These are phyloP conservation scores for Mimumesa dahlbomi DNA, from an alignment of 2,888 invertebrate genomes.

Conservation along the genomic window DNA sequence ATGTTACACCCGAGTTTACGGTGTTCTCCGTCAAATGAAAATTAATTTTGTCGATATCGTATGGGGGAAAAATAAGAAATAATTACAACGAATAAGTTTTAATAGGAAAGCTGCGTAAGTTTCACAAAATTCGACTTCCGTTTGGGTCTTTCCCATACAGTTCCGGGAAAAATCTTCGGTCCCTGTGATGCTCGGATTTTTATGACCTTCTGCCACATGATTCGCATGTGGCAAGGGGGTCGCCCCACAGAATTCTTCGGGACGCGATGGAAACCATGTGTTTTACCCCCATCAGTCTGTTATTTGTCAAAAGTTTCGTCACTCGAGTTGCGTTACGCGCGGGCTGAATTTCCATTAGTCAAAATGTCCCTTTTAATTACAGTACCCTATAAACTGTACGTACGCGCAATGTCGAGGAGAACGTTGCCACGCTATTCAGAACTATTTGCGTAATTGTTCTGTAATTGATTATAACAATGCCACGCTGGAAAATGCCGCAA, in stretches of 20 bases:
- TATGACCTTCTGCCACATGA: slow-evolving; percentile 46
- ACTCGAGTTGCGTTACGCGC: slow-evolving; percentile 32
- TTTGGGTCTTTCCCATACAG: slow-evolving; percentile 30
- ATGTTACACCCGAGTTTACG: not conserved
- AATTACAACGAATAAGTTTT: too few relatives aligned
- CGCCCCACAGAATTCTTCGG: slow-evolving; percentile 46
- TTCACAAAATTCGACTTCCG: not conserved
- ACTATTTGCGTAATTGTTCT: too few relatives aligned
- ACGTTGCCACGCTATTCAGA: too few relatives aligned
- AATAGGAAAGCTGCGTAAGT: too few relatives aligned
- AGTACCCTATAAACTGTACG: not conserved
- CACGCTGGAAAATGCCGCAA: too few relatives aligned
- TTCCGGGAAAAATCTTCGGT: slow-evolving; percentile 38
- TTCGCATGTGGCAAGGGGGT: slow-evolving; percentile 53
- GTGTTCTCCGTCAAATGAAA: not conserved
- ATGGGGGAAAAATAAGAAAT: too few relatives aligned
- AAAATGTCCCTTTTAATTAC: slow-evolving; percentile 30
- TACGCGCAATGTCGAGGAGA: too few relatives aligned
- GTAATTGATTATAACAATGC: too few relatives aligned
- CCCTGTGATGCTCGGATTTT: slow-evolving; percentile 26
- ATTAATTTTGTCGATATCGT: too few relatives aligned
- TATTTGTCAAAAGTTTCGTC: slow-evolving; percentile 49
- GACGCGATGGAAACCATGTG: slow-evolving; percentile 63
- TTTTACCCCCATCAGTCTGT: slow-evolving; percentile 38
- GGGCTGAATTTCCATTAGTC: slow-evolving; percentile 17